Evolutionary conservation across 64 coral and sea anemone genomes (phyloP), one percentile per base, ranked within the genome.

Genomic region (Catalaphyllia jardinei): DNA sequence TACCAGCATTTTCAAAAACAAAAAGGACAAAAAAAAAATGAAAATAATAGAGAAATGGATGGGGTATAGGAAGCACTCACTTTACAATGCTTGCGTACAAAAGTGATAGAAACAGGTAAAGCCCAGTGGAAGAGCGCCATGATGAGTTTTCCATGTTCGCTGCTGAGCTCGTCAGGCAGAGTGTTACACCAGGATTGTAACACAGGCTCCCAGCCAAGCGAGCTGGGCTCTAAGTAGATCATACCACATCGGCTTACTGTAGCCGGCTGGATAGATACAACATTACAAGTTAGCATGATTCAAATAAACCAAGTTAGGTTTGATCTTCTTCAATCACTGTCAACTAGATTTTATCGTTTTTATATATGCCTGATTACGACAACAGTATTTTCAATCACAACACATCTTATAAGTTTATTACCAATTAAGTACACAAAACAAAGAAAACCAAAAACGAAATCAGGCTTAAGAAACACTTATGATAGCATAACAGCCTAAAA

Each of bases 231-330:
- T 29, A 99, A 82, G 51, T 99, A 99, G 78, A 99, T 99, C 97
- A 99, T 95, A 60, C 96, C 96, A 86, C 96, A 98, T 7, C 96
- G 93, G 78, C 96, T 98, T 3, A 98, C 96, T 28, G 96, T 98
- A 25, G 96, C 96, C 62, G 96, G 96, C 96, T 98, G 74, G 22
- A 69, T 10, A 69, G 22, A 69, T 69, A 27, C 33, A 65, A 0
- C 7, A 60, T 50, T 57, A 81, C 19, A 29, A 29, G 13, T 11
- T 60, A 29, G 10, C n/a, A 25, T 10, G 11, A 69, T n/a, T 27
- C 11, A 11, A 29, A 27, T 28, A 12, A 46, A 46, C 11, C 78
- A 80, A 65, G 62, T 55, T 29, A 46, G 42, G 42, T 46, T 46
- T 46, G 42, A 46, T 46, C 42, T 46, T 8, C 7, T 46, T 4